A percentile compares a stretch with the other conserved stretches of the same genome.
Evolutionary conservation across 2,888 invertebrate genomes (phyloP).

Genomic region (Aphodius granarius): DNA sequence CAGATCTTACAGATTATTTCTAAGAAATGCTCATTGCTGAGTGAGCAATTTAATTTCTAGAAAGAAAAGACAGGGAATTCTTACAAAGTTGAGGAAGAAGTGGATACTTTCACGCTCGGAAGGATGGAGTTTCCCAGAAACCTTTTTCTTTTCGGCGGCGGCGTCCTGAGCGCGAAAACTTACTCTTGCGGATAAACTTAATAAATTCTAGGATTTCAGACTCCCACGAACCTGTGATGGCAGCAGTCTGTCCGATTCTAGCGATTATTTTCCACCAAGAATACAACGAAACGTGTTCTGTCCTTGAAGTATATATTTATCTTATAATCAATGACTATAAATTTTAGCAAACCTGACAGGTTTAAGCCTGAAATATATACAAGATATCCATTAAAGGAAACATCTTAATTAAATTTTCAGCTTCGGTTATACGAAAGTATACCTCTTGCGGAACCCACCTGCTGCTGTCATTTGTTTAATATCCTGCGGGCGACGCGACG

Average conservation of each 20-base stretch:
- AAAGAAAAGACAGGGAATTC: not conserved
- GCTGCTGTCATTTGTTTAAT: not conserved
- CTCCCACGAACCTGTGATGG: not conserved
- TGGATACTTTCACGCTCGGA: not conserved
- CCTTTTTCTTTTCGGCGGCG: not conserved
- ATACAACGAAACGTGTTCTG: not conserved
- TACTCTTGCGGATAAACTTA: not conserved
- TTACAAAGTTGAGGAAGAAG: not conserved
- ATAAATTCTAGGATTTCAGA: not conserved
- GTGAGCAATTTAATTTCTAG: not conserved
- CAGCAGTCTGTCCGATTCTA: not conserved
- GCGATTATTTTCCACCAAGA: not conserved
- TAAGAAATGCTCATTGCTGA: too few species aligned
- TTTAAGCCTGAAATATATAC: too few species aligned
- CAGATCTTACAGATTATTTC: too few species aligned
- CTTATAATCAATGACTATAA: not conserved
- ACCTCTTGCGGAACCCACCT: not conserved
- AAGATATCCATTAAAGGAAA: too few species aligned
- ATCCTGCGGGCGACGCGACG: not conserved
- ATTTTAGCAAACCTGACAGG: too few species aligned
- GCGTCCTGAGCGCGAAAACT: not conserved
- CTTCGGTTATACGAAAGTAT: not conserved
- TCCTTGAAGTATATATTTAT: not conserved
- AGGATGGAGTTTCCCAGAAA: not conserved
- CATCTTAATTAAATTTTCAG: not conserved